Conservation (phyloP, 2,113 vertebrate genomes). For the Pongo pygmaeus region DNA sequence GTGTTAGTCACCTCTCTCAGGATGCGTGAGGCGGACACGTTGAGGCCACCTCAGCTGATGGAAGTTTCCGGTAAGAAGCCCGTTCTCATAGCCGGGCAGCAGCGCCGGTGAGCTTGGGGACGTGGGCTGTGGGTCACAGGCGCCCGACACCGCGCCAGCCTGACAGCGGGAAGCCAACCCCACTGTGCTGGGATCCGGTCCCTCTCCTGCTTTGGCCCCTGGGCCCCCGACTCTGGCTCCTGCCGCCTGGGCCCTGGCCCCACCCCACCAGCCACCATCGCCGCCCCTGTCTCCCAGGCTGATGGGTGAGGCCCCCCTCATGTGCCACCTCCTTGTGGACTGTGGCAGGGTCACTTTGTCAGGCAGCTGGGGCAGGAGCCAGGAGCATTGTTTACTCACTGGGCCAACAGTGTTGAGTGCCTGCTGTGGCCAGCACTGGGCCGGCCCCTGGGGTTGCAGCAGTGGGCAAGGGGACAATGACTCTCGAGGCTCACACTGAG, state of each 20-base stretch:
- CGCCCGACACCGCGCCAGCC: not conserved
- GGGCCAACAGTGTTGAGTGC: not conserved
- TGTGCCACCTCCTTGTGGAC: not conserved
- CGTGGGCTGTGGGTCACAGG: not conserved
- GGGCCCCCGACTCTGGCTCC: not conserved
- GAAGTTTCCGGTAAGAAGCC: not conserved
- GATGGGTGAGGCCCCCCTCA: not conserved
- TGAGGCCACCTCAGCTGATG: not conserved
- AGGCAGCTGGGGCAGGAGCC: not conserved
- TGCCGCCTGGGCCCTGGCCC: not conserved
- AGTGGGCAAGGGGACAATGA: no score
- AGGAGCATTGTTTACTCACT: not conserved
- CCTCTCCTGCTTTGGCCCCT: not conserved
- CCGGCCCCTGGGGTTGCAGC: not conserved
- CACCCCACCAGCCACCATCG: rapidly evolving
- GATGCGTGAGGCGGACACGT: not conserved
- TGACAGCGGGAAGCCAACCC: not conserved
- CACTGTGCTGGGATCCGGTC: not conserved
- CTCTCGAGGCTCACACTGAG: no score
- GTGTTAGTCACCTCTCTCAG: not conserved
- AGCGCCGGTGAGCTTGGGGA: not conserved
- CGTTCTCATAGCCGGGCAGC: not conserved
- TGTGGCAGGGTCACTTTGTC: not conserved
- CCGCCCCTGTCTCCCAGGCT: not conserved
- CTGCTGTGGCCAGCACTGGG: not conserved